Evolutionary conservation across 2,888 invertebrate species (phyloP), one percentile per base, ranked within the genome.

Genomic region (Craniophora ligustri): DNA sequence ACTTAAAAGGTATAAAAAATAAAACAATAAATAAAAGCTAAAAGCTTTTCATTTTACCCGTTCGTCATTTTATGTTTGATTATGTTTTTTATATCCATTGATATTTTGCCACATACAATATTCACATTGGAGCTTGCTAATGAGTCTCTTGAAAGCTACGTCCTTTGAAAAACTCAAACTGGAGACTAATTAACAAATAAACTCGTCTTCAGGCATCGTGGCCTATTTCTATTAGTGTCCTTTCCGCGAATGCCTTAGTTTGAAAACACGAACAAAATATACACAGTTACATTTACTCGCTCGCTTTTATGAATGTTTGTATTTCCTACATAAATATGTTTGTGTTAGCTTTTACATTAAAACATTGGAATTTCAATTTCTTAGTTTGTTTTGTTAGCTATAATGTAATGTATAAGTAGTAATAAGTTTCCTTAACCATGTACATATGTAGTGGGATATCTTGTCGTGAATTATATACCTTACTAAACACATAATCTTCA

Each of bases 171-270:
- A 36, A 30, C 18, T 26, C 5, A 14, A 46, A 16, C 6, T 23
- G 42, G 19, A 32, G 31, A 42, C 26, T 49, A 50, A 65, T 65
- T 63, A 64, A 19, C 28, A 6, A 34, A 57, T 56, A 35, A 46
- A 46, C 39, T 40, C 6, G 23, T 40, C 14, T 30, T 36, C 19
- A 34, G 23, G 6, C 28, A 38, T 28, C 31, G 39, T 15, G 28
- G 11, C 8, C 13, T n/a, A 11, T 28, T 30, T 45, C 18, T 21
- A 23, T 48, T 38, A 47, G 14, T 38, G 6, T 26, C 10, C 6
- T 26, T 18, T 40, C n/a, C 13, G 30, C 34, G 26, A 35, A 10
- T 14, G 6, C 16, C 16, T 45, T 7, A 19, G 16, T 34, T 44
- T 35, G 8, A n/a, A 30, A 45, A 31, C 14, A 49, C 11, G 3